phyloP scores from a whole-genome alignment of 2,113 vertebrate species.

The Taurulus bubalis region DNA sequence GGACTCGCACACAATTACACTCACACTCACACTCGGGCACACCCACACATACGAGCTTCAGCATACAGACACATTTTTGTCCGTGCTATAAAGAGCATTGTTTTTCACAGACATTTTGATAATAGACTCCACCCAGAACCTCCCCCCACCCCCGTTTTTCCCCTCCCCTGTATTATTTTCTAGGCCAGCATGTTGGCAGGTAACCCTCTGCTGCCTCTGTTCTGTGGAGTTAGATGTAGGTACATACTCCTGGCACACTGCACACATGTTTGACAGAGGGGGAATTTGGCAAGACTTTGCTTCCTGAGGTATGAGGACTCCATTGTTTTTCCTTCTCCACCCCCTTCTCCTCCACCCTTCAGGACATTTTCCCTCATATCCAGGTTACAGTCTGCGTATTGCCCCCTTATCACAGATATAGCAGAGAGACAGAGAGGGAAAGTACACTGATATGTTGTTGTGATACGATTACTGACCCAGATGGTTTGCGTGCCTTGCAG shows the following conservation, averaged over 20 bases:
- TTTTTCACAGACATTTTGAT: conserved; percentile 52
- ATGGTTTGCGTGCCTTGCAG: conserved; percentile 1
- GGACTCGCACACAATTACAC: conserved; percentile 60
- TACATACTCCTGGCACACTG: conserved; percentile 45
- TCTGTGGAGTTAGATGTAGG: conserved; percentile 39
- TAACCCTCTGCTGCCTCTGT: conserved; percentile 40
- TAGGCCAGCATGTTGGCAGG: conserved; percentile 71
- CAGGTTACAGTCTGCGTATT: conserved; percentile 58
- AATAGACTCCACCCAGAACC: conserved; percentile 37
- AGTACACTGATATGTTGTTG: conserved; percentile 39
- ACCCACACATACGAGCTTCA: conserved; percentile 61
- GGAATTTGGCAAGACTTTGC: conserved; percentile 54
- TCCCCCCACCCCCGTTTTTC: conserved; percentile 17
- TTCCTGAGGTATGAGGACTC: conserved; percentile 64
- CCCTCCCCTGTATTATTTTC: conserved; percentile 59
- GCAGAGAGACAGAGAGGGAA: conserved; percentile 31
- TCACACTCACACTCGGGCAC: conserved; percentile 49
- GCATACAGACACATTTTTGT: conserved; percentile 64
- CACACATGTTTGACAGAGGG: conserved; percentile 46
- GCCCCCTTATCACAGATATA: conserved; percentile 49
- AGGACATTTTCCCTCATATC: conserved; percentile 57
- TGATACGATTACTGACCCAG: conserved; percentile 49
- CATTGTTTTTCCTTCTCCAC: conserved; percentile 59
- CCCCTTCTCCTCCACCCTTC: conserved; percentile 8
- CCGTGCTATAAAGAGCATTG: conserved; percentile 41